phyloP scores from a whole-genome alignment of 2,797 vertebrate genomes.

The Periparus ater region DNA sequence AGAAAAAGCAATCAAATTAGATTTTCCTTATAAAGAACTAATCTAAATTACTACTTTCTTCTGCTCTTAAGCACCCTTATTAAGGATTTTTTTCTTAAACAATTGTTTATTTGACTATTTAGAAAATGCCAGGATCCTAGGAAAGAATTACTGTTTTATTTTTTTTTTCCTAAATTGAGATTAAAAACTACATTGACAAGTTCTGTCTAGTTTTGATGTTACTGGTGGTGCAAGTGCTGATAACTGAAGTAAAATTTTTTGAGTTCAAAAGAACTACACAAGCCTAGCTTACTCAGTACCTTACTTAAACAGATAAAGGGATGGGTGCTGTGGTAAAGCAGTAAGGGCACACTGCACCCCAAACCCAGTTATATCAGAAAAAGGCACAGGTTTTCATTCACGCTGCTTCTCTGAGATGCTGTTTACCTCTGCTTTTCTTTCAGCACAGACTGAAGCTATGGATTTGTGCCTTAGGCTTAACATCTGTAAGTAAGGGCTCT shows the following conservation, averaged over 20 bases:
- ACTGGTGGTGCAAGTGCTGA: background rate
- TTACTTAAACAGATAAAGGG: background rate
- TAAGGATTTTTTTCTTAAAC: background rate
- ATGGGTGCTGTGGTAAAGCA: background rate
- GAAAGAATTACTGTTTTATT: background rate
- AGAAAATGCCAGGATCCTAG: background rate
- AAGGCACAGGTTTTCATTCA: background rate
- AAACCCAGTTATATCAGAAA: background rate
- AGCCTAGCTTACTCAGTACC: background rate
- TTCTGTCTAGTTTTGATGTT: background rate
- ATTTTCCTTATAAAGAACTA: background rate
- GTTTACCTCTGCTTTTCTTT: background rate
- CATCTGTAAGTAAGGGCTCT: background rate
- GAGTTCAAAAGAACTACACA: background rate
- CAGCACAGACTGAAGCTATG: background rate
- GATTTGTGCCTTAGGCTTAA: background rate
- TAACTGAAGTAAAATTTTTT: background rate
- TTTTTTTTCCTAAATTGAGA: background rate
- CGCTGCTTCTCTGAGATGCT: background rate
- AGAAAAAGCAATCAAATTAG: background rate
- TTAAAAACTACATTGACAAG: background rate
- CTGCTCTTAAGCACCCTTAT: background rate
- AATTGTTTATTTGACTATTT: background rate
- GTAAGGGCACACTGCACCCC: background rate
- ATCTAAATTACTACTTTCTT: background rate